phyloP scores from a whole-genome alignment of 1,140 invertebrate species.

The Scaptomyza hsui region DNA sequence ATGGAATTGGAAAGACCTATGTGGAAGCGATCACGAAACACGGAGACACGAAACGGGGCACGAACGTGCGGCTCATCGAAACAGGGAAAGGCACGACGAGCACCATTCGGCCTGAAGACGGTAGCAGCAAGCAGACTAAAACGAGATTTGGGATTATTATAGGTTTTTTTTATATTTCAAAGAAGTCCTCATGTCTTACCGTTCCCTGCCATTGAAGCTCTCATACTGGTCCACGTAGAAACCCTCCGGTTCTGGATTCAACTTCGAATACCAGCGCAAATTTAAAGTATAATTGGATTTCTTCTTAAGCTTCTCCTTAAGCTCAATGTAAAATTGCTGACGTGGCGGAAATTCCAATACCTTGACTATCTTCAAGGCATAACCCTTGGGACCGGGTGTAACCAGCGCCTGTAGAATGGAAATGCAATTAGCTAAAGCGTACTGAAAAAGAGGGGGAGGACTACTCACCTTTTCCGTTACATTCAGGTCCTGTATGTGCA shows the following conservation, averaged over 20 bases:
- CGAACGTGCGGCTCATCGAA: conserved; percentile 98
- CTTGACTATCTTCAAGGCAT: conserved; percentile 89
- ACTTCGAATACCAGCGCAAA: conserved; percentile 91
- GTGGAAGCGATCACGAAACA: conserved; percentile 93
- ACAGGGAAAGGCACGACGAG: conserved; percentile 97
- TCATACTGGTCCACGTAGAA: conserved; percentile 96
- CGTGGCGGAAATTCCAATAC: conserved; percentile 91
- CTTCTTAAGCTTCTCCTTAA: conserved; percentile 91
- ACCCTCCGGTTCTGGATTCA: conserved; percentile 93
- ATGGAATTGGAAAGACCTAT: conserved; percentile 96
- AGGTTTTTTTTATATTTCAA: not conserved
- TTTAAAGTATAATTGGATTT: conserved; percentile 93
- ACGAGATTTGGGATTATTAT: conserved; percentile 30
- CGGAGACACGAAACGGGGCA: conserved; percentile 95
- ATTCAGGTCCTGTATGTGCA: conserved; percentile 95
- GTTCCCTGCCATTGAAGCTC: conserved; percentile 89
- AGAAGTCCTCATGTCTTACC: conserved; percentile 85
- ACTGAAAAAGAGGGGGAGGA: conserved; percentile 19
- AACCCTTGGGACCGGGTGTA: conserved; percentile 87
- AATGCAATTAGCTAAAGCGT: conserved; percentile 49
- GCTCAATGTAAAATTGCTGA: conserved; percentile 94
- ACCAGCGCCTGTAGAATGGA: conserved; percentile 87
- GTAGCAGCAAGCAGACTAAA: conserved; percentile 95
- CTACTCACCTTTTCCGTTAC: conserved; percentile 90
- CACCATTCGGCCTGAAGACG: conserved; percentile 97